Conservation (phyloP, 2,888 invertebrate genomes). For the Andricus quercusramuli region DNA sequence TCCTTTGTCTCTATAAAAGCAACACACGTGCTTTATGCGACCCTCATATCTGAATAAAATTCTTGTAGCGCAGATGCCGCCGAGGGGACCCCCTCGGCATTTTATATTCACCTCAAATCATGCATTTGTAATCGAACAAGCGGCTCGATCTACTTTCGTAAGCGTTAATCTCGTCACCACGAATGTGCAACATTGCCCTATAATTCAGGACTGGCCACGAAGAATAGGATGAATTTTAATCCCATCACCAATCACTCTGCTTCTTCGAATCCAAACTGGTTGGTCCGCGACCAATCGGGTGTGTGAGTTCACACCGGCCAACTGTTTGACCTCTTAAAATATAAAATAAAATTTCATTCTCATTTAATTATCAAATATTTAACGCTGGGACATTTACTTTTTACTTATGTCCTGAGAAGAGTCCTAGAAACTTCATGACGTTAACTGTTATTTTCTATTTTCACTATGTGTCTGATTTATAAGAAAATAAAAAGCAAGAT, state of each 20-base stretch:
- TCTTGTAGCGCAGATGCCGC: constrained; percentile 65
- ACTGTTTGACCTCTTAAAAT: constrained; percentile 17
- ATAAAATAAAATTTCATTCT: neutral
- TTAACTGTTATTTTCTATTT: too few relatives aligned
- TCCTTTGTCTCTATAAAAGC: constrained; percentile 6
- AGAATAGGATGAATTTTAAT: constrained; percentile 39
- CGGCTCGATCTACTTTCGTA: constrained; percentile 68
- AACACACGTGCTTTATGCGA: neutral
- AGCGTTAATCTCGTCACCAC: constrained; percentile 67
- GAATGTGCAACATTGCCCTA: constrained; percentile 20
- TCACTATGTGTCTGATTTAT: neutral
- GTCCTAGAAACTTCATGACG: too few relatives aligned
- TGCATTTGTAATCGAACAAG: constrained; percentile 73
- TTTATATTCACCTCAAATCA: constrained; percentile 74
- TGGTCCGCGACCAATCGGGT: neutral
- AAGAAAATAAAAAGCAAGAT: neutral
- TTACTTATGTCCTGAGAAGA: neutral
- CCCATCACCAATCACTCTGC: constrained; percentile 29
- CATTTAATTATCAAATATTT: neutral
- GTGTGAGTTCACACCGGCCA: constrained; percentile 7
- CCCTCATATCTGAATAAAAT: constrained; percentile 51
- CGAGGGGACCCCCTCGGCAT: constrained; percentile 59
- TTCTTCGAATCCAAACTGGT: constrained; percentile 26
- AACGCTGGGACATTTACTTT: neutral
- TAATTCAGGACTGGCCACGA: constrained; percentile 27